These are phyloP conservation scores for Pachydiplax longipennis DNA, from an alignment of 2,888 invertebrate genomes.

Conservation along the genomic window DNA sequence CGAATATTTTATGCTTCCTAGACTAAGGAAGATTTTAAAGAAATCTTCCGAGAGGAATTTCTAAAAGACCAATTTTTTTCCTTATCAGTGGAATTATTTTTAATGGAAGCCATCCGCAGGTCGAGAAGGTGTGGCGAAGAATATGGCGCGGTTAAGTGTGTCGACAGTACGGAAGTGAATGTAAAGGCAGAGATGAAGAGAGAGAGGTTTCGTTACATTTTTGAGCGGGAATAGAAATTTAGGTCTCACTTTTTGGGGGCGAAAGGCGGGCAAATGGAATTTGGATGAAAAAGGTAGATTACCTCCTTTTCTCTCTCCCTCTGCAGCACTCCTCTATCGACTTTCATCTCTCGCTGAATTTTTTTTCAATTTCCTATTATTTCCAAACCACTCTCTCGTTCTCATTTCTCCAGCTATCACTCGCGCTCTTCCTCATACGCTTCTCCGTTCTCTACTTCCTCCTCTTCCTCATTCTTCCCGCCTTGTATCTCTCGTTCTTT, in stretches of 20 bases:
- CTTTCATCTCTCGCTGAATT: constrained; percentile 15
- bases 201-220: neutral
- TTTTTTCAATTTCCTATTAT: constrained; percentile 44
- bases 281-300: constrained; percentile 27
- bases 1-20: too few relatives aligned
- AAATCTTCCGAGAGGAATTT: too few relatives aligned
- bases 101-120: too few relatives aligned
- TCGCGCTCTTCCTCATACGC: neutral
- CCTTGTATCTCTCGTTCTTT: neutral
- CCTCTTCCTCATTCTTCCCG: neutral
- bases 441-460: too few relatives aligned
- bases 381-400: constrained; percentile 24
- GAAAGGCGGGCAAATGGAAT: constrained; percentile 12
- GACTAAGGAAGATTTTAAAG: too few relatives aligned
- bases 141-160: neutral
- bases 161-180: neutral
- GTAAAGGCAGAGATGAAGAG: neutral
- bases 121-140: neutral
- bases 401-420: constrained; percentile 1
- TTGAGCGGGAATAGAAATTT: constrained; percentile 29
- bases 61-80: too few relatives aligned
- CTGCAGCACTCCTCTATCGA: constrained; percentile 5
- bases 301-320: neutral
- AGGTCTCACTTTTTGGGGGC: neutral
- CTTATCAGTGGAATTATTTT: too few relatives aligned